Evolutionary conservation across 2,113 vertebrate species (phyloP), one percentile per base, ranked within the genome.

Genomic region (Tenebrosternarchus preto): DNA sequence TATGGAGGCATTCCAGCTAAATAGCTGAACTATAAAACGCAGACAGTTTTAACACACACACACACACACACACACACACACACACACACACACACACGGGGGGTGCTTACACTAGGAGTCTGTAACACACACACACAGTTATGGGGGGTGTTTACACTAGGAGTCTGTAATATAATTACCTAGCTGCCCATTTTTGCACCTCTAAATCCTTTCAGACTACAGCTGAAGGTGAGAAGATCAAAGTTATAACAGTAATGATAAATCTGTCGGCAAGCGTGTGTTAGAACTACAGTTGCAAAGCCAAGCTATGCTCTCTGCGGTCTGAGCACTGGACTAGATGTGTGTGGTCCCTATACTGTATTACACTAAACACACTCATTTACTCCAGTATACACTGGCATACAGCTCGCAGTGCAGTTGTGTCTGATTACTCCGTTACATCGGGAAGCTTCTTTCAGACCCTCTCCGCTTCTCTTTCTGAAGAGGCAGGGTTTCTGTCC

Each of bases 131-230:
- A 68, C 16, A 56, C 63, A 77, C 29, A 43, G 33, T 12, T 27
- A 24, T 25, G 31, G 67, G 67, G 39, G 8, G 59, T 39, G 15
- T n/a, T 64, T 64, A 84, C 69, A 46, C 61, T 24, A 39, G 20
- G 27, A 7, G 55, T 78, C 2, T 12, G 36, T 67, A 87, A 74
- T 75, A 83, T 61, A 86, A 88, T 85, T 80, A 88, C 57, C 50
- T 29, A 9, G 8, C 9, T 76, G 78, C 25, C 43, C 86, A 33
- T 86, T 84, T 84, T 80, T 31, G 27, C 25, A 72, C 60, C 22
- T n/a, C 68, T 31, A 25, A 69, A 71, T 66, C 66, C 73, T 79
- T 66, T 46, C 71, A 82, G 3, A 8, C 25, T 27, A 64, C 16
- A 8, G 22, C 16, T 31, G 29, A 9, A 66, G 70, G 19, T 69